Evolutionary conservation across 2,113 vertebrate genomes (phyloP).

Genomic region (Trichechus manatus): DNA sequence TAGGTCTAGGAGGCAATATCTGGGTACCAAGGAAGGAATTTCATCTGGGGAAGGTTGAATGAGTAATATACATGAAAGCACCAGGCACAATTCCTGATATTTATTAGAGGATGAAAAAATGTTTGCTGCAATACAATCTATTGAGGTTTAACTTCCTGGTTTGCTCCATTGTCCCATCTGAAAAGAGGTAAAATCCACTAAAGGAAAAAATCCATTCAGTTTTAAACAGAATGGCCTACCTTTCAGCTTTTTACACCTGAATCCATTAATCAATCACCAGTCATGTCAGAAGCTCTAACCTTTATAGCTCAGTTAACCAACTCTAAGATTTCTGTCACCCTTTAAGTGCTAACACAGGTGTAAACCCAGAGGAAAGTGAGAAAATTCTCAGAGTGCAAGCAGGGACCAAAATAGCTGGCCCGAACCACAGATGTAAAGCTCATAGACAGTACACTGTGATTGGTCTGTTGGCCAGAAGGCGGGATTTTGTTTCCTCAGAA

Average conservation of each 20-base stretch:
- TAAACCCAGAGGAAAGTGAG: slow-evolving; percentile 74
- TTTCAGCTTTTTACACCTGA: slow-evolving; percentile 66
- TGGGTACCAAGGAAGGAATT: slow-evolving; percentile 12
- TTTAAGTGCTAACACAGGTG: slow-evolving; percentile 72
- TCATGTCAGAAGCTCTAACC: slow-evolving; percentile 43
- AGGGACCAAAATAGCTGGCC: slow-evolving; percentile 73
- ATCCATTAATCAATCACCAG: slow-evolving; percentile 69
- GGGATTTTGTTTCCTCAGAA: slow-evolving; percentile 31
- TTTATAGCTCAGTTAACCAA: slow-evolving; percentile 72
- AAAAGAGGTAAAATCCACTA: slow-evolving; percentile 23
- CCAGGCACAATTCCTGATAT: neutral
- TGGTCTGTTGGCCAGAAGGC: slow-evolving; percentile 42
- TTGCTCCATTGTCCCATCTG: slow-evolving; percentile 11
- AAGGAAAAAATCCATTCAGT: slow-evolving; percentile 42
- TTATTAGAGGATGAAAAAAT: neutral
- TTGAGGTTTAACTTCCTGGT: slow-evolving; percentile 42
- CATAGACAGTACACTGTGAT: neutral
- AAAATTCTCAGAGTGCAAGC: slow-evolving; percentile 52
- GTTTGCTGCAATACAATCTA: slow-evolving; percentile 46
- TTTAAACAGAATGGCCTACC: slow-evolving; percentile 60
- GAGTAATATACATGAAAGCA: slow-evolving; percentile 40
- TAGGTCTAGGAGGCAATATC: neutral
- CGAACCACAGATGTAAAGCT: slow-evolving; percentile 5
- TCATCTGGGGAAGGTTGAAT: slow-evolving; percentile 34
- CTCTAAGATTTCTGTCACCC: slow-evolving; percentile 76